These are phyloP conservation scores for Muscicapa adusta DNA, from an alignment of 2,113 vertebrate species.

Conservation along the genomic window DNA sequence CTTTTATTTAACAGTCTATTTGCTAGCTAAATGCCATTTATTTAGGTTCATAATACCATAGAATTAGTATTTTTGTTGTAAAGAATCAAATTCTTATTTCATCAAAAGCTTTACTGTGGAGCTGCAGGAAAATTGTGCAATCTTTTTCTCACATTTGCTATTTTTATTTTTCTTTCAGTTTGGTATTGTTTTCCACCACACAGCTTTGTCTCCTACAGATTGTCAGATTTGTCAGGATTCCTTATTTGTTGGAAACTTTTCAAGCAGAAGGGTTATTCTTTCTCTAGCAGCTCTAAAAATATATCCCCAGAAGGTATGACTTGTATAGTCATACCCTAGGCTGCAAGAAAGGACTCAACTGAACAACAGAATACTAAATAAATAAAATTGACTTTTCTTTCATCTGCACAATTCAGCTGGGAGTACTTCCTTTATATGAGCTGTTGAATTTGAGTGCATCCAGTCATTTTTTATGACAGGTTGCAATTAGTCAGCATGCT, in stretches of 20 bases:
- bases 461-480: not conserved
- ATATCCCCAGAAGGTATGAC: not conserved
- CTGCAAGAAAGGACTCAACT: not conserved
- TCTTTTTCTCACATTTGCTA: not conserved
- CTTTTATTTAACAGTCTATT: not conserved
- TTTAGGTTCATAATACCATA: not conserved
- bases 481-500: not conserved
- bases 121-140: not conserved
- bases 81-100: slow-evolving; percentile 15
- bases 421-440: not conserved
- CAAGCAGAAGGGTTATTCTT: slow-evolving; percentile 2
- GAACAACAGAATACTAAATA: not conserved
- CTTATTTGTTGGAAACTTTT: slow-evolving; percentile 25
- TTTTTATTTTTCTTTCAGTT: slow-evolving; percentile 22
- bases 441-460: not conserved
- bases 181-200: not conserved
- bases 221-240: slow-evolving; percentile 11
- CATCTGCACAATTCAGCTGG: not conserved
- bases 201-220: not conserved
- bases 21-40: not conserved
- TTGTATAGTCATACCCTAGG: not conserved
- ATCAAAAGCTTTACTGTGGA: not conserved
- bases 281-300: slow-evolving; percentile 13
- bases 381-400: not conserved
- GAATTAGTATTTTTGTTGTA: not conserved